Evolutionary conservation across 2,888 invertebrate species (phyloP).

Genomic region (Chesias legatella): DNA sequence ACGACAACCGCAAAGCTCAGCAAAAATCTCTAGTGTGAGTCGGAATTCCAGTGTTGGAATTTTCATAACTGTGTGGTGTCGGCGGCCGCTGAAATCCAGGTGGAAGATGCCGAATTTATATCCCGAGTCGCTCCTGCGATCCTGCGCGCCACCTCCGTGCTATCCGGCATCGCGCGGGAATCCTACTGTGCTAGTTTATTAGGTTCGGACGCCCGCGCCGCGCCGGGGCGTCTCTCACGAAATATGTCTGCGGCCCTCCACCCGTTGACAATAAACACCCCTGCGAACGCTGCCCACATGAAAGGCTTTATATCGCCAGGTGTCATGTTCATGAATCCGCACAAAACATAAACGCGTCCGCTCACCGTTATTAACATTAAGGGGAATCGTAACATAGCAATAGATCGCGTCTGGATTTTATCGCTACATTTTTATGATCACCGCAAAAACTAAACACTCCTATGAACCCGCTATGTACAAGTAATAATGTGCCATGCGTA

Average conservation of each 20-base stretch:
- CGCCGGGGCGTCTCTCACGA: slow-evolving; percentile 40
- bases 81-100: slow-evolving; percentile 56
- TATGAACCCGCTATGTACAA: slow-evolving; percentile 7
- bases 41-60: slow-evolving; percentile 71
- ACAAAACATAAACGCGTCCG: slow-evolving; percentile 50
- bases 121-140: slow-evolving; percentile 56
- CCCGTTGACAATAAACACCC: slow-evolving; percentile 57
- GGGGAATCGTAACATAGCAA: slow-evolving; percentile 30
- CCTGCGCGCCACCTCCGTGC: slow-evolving; percentile 30
- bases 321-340: slow-evolving; percentile 50
- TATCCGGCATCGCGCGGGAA: slow-evolving; percentile 37
- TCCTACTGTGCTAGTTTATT: slow-evolving; percentile 54
- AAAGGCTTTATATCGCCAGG: slow-evolving; percentile 59
- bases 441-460: slow-evolving; percentile 18
- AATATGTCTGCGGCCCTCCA: slow-evolving; percentile 51
- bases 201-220: slow-evolving; percentile 39
- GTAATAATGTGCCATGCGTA: slow-evolving; percentile 20
- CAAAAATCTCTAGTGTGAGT: slow-evolving; percentile 74
- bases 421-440: slow-evolving; percentile 14
- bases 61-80: slow-evolving; percentile 70
- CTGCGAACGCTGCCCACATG: slow-evolving; percentile 50
- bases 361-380: slow-evolving; percentile 43
- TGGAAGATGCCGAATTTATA: slow-evolving; percentile 65
- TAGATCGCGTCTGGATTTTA: slow-evolving; percentile 26
- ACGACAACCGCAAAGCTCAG: slow-evolving; percentile 73